Evolutionary conservation across 2,888 invertebrate genomes (phyloP), one percentile per base, ranked within the genome.

Genomic region (Cosmorhoe ocellata): DNA sequence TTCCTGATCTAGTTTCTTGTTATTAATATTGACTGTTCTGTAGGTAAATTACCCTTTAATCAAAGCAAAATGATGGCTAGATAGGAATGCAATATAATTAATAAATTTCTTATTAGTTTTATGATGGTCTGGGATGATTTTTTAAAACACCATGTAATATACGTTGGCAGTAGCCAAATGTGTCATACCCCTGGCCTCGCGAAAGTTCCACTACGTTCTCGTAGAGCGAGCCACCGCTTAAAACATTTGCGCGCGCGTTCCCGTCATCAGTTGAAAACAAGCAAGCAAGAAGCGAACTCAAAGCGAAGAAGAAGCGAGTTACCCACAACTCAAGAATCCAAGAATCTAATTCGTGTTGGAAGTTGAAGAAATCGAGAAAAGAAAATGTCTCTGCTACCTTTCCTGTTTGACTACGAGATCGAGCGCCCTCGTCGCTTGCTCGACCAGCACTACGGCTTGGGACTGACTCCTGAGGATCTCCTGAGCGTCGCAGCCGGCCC

Each of bases 381-480:
- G 34, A 77, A 66, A 61, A 92, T 91, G 91, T 90, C 91, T 56
- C 64, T 91, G 54, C 71, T 91, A 9, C 91, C 91, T 10, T 84
- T 88, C 55, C 49, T 91, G 39, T 67, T 84, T 30, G 88, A 76
- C 58, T 77, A 79, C 66, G 82, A 84, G 34, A 4, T 84, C 3
- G 79, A 80, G 40, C 82, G 84, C 13, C 85, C 91, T 1, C 85
- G 89, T 11, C 84, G 90, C 8, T 61, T 91, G 3, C 18, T 90
- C 50, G 91, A 92, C 66, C 92, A 92, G 68, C 89, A 91, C 54
- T 92, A 91, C 64, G 91, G 91, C 10, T 63, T 91, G 63, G 91
- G 81, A 0, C 60, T 92, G 14, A 80, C 84, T 34, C 84, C 90
- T 1, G 91, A 91, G 11, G 91, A 92, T 40, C 48, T 91, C 0